Conservation (phyloP, 2,888 invertebrate species). For the Margaritifera margaritifera region DNA sequence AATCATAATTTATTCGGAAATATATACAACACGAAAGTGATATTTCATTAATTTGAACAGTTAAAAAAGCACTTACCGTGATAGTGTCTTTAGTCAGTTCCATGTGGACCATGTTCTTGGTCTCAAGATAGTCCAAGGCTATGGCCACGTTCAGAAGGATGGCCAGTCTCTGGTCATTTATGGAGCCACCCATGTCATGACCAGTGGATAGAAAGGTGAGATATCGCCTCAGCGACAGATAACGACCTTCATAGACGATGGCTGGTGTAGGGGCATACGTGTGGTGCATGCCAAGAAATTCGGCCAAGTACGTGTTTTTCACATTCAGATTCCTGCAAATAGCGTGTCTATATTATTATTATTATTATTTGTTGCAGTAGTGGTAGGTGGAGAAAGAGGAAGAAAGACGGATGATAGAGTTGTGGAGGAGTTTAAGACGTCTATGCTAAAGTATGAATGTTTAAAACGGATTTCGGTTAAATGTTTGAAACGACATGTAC, state of each 20-base stretch:
- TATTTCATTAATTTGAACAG: not conserved
- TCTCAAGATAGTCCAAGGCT: too few species aligned
- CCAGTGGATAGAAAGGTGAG: slow-evolving; percentile 2
- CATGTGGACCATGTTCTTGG: too few species aligned
- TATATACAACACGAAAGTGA: not conserved
- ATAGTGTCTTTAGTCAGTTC: too few species aligned
- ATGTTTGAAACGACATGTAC: too few species aligned
- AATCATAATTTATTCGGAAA: not conserved
- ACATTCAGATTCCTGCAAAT: slow-evolving; percentile 42
- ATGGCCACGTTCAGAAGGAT: too few species aligned
- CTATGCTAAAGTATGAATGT: too few species aligned
- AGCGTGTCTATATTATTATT: not conserved
- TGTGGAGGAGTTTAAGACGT: too few species aligned
- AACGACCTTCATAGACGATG: slow-evolving; percentile 46
- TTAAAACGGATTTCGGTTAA: too few species aligned
- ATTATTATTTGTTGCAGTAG: not conserved
- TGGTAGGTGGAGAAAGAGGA: not conserved
- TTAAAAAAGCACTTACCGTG: slow-evolving; percentile 1
- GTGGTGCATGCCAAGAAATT: slow-evolving; percentile 56
- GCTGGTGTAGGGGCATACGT: slow-evolving; percentile 39
- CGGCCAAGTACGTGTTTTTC: slow-evolving; percentile 39
- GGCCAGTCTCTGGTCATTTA: slow-evolving; percentile 11
- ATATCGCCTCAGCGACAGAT: slow-evolving; percentile 37
- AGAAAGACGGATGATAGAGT: too few species aligned
- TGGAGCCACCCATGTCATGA: not conserved